Percentiles rank a stretch among this genome's conserved stretches.
These are phyloP conservation scores for Blennius ocellaris DNA, from an alignment of 2,113 vertebrate species.

Conservation along the genomic window DNA sequence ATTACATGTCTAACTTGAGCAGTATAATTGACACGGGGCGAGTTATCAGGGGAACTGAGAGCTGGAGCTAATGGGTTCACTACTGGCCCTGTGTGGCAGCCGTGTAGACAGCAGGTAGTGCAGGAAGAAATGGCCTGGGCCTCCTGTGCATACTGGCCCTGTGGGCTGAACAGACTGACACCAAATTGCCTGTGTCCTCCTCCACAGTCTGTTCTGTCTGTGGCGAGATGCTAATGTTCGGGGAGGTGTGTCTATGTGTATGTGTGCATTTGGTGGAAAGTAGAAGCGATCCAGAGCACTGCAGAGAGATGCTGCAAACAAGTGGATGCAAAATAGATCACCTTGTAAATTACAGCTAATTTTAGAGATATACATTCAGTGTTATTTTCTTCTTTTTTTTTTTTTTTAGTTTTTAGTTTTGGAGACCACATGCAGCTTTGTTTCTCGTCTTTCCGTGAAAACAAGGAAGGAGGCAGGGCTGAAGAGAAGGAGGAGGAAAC, in stretches of 20 bases:
- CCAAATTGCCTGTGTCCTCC: slow-evolving; percentile 67
- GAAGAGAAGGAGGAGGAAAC: neutral
- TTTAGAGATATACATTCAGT: neutral
- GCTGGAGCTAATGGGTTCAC: slow-evolving; percentile 44
- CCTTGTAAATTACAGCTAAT: slow-evolving; percentile 18
- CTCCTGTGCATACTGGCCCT: slow-evolving; percentile 48
- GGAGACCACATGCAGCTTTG: neutral
- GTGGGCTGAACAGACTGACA: slow-evolving; percentile 69
- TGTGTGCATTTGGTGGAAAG: slow-evolving; percentile 8
- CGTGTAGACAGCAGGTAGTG: slow-evolving; percentile 51
- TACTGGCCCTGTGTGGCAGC: slow-evolving; percentile 35
- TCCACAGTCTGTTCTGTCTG: slow-evolving; percentile 40
- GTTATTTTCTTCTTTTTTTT: too few species aligned
- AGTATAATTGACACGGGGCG: slow-evolving; percentile 36
- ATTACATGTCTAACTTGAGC: slow-evolving; percentile 28
- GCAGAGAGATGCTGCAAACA: slow-evolving; percentile 2
- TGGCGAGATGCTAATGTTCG: slow-evolving; percentile 31
- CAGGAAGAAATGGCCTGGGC: slow-evolving; percentile 48
- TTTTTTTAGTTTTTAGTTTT: neutral
- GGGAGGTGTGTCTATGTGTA: slow-evolving; percentile 8
- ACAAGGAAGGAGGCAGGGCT: slow-evolving; percentile 9
- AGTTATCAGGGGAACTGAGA: slow-evolving; percentile 3
- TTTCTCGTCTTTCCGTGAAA: slow-evolving; percentile 1
- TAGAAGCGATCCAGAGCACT: neutral
- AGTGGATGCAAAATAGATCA: neutral